These are phyloP conservation scores for Heterodera carotae DNA, from an alignment of 1,140 invertebrate genomes.

Conservation along the genomic window DNA sequence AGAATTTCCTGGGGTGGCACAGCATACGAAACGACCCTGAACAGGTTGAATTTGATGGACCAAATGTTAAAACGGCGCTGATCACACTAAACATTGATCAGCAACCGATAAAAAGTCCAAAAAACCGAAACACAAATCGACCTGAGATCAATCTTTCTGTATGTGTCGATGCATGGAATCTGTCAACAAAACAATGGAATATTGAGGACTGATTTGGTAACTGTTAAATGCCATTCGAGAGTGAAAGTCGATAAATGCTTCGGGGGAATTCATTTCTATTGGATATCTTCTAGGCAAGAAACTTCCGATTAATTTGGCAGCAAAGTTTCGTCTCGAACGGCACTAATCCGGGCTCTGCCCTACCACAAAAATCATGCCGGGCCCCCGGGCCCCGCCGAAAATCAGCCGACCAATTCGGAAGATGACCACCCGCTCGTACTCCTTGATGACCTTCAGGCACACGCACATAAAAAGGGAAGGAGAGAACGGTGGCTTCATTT, in stretches of 20 bases:
- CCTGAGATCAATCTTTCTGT: slow-evolving; percentile 74
- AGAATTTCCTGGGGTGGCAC: slow-evolving; percentile 65
- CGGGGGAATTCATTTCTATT: no score
- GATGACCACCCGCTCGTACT: slow-evolving; percentile 65
- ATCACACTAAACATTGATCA: slow-evolving; percentile 4
- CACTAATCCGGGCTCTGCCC: background rate
- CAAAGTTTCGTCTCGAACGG: background rate
- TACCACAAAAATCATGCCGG: slow-evolving; percentile 76
- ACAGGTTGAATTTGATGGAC: slow-evolving; percentile 21
- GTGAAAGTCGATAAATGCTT: no score
- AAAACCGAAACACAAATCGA: no score
- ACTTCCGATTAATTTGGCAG: background rate
- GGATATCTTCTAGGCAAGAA: no score
- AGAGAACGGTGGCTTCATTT: no score
- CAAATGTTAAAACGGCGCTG: background rate
- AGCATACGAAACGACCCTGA: slow-evolving; percentile 65
- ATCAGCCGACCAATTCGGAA: slow-evolving; percentile 64
- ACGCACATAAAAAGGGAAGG: slow-evolving; percentile 76
- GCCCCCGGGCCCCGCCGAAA: slow-evolving; percentile 64
- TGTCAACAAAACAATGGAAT: background rate
- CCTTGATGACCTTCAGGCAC: slow-evolving; percentile 58
- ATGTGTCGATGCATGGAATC: slow-evolving; percentile 85
- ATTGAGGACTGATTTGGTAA: background rate
- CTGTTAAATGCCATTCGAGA: no score
- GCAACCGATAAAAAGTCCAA: no score